phyloP scores from a whole-genome alignment of 2,113 vertebrate genomes.

The Hippopotamus amphibius region DNA sequence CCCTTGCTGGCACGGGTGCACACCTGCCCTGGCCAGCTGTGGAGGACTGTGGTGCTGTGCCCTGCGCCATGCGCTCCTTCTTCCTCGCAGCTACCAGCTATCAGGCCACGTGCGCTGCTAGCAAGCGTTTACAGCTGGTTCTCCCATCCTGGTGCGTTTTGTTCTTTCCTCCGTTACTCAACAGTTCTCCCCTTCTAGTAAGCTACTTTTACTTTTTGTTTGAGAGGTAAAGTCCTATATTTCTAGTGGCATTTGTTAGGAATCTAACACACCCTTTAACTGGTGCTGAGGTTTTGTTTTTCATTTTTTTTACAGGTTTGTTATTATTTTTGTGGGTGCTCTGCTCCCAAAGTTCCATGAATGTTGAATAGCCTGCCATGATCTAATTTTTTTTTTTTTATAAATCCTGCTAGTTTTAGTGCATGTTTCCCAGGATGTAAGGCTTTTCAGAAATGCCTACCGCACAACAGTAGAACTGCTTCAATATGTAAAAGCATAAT shows the following conservation, averaged over 20 bases:
- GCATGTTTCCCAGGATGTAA: background rate
- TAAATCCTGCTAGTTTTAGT: background rate
- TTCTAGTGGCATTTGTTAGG: background rate
- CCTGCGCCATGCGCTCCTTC: rapidly evolving
- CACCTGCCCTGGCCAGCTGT: background rate
- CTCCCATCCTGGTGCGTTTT: background rate
- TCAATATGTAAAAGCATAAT: background rate
- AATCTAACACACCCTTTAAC: slow-evolving; percentile 20
- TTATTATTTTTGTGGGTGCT: slow-evolving; percentile 8
- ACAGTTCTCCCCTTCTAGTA: background rate
- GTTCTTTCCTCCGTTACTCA: background rate
- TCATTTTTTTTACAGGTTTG: background rate
- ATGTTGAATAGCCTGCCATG: background rate
- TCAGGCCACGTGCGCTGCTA: rapidly evolving
- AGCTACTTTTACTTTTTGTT: background rate
- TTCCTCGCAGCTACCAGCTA: background rate
- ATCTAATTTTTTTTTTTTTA: background rate
- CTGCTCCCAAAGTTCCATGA: background rate
- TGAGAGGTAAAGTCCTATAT: background rate
- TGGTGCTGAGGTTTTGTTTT: background rate
- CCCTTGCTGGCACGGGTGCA: background rate
- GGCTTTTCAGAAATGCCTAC: background rate
- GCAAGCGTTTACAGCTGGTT: background rate
- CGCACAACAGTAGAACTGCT: background rate
- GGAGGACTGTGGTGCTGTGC: rapidly evolving